Evolutionary conservation across 2,888 invertebrate species (phyloP).

Genomic region (Girardia tigrina): DNA sequence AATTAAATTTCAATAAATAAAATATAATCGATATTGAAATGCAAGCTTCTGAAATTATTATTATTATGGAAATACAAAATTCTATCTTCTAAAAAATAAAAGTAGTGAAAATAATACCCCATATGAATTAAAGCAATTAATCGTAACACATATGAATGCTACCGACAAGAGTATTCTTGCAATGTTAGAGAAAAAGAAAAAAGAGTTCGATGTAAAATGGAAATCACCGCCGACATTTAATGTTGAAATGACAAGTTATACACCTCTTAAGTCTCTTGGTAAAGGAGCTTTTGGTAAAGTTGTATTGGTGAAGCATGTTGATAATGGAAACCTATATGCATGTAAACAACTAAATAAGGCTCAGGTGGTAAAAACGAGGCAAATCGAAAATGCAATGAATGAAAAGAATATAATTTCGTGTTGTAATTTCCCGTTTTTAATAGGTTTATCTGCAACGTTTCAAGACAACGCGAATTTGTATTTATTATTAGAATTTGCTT

Average conservation of each 20-base stretch:
- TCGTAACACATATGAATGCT: constrained; percentile 8
- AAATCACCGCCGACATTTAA: not conserved
- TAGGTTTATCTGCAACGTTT: constrained; percentile 19
- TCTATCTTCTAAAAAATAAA: no score
- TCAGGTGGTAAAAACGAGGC: constrained; percentile 27
- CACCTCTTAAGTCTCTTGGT: constrained; percentile 33
- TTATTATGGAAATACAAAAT: no score
- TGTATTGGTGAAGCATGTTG: constrained; percentile 29
- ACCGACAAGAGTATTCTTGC: not conserved
- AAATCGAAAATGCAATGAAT: constrained; percentile 35
- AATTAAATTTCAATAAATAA: no score
- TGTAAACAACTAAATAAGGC: constrained; percentile 33
- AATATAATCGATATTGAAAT: no score
- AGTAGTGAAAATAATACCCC: not conserved
- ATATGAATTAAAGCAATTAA: not conserved
- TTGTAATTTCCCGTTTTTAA: constrained; percentile 32
- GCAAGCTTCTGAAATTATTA: no score
- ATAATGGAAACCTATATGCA: constrained; percentile 15
- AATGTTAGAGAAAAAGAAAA: constrained; percentile 7
- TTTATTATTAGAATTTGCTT: constrained; percentile 35
- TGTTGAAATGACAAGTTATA: not conserved
- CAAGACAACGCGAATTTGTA: constrained; percentile 36
- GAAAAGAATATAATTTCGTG: constrained; percentile 32
- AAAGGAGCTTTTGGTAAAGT: constrained; percentile 36
- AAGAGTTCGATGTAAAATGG: constrained; percentile 21